A percentile compares a stretch with the other conserved stretches of the same genome.
phyloP scores from a whole-genome alignment of 2,113 vertebrate species.

The Spea multiplicata region DNA sequence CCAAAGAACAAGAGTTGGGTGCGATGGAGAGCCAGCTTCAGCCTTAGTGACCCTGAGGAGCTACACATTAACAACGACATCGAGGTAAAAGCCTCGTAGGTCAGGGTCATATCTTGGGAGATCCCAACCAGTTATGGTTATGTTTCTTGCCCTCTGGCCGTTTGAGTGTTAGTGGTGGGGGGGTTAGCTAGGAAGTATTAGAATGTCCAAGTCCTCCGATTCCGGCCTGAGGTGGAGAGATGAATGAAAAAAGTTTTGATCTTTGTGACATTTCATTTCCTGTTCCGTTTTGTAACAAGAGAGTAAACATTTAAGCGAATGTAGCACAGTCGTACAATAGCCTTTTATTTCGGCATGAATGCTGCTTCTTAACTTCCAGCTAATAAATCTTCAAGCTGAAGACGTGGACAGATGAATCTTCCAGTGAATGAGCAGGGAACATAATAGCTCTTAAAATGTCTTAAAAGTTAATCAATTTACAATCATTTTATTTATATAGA shows the following conservation, averaged over 20 bases:
- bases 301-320: constrained; percentile 71
- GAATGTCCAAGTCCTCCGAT: constrained; percentile 58
- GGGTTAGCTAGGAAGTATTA: constrained; percentile 29
- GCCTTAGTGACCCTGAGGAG: no score
- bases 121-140: no score
- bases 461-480: no score
- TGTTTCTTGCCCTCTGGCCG: no score
- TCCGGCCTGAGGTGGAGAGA: constrained; percentile 54
- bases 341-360: constrained; percentile 50
- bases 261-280: constrained; percentile 64
- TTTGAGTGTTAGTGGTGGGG: neutral
- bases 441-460: no score
- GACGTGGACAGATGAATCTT: constrained; percentile 46
- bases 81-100: no score
- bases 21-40: no score
- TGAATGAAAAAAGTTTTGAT: constrained; percentile 54
- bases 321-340: constrained; percentile 57
- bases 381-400: constrained; percentile 67
- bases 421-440: constrained; percentile 4
- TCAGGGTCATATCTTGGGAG: no score
- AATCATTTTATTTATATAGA: no score
- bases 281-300: constrained; percentile 72
- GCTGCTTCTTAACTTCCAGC: constrained; percentile 48
- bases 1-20: no score
- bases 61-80: no score